Evolutionary conservation across 2,113 vertebrate species (phyloP).

Genomic region (Oreocharis arfaki): DNA sequence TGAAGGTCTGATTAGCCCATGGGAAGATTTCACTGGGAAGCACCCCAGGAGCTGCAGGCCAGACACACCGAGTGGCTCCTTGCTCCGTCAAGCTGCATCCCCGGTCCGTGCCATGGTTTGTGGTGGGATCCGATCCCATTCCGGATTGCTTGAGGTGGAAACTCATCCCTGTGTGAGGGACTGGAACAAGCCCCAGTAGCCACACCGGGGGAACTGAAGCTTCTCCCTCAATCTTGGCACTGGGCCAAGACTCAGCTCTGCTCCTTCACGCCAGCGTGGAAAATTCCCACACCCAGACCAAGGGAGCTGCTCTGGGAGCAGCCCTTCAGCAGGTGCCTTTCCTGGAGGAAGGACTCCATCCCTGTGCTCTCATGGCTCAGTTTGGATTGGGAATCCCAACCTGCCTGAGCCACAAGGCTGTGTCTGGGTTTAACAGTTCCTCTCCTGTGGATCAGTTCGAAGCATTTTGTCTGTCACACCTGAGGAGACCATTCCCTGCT

Average conservation of each 20-base stretch:
- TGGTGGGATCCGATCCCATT: background rate
- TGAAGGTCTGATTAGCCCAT: background rate
- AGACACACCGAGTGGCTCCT: background rate
- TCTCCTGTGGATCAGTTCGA: background rate
- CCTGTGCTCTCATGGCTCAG: background rate
- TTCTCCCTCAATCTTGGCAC: background rate
- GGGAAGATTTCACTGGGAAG: background rate
- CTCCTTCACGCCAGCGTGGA: background rate
- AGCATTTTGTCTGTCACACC: background rate
- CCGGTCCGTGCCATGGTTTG: background rate
- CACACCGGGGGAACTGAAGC: background rate
- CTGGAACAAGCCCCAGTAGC: background rate
- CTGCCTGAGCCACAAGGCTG: background rate
- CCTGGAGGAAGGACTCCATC: background rate
- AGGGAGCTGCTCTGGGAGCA: background rate
- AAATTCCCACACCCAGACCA: background rate
- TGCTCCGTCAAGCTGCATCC: background rate
- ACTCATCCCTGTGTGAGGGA: fast-evolving
- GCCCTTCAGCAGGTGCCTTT: background rate
- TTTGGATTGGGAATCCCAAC: background rate
- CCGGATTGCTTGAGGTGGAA: background rate
- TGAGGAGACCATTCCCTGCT: background rate
- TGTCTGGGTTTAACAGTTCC: background rate
- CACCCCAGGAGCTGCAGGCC: background rate
- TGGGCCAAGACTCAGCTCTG: background rate